A percentile compares a stretch with the other conserved stretches of the same genome.
Evolutionary conservation across 2,888 invertebrate species (phyloP).

Genomic region (Brenthis ino): DNA sequence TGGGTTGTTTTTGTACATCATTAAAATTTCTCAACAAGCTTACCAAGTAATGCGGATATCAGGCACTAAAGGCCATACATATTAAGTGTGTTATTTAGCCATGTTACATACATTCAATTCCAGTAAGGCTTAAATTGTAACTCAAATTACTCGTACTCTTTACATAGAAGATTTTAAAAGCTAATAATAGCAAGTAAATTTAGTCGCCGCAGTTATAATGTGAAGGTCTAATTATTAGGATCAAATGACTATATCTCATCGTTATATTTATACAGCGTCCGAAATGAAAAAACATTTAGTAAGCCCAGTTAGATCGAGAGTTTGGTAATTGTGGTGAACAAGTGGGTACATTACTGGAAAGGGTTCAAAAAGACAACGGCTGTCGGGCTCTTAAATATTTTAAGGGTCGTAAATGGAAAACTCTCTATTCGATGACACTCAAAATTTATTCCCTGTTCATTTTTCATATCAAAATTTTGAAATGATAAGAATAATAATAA

Average conservation of each 20-base stretch:
- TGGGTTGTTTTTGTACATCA: too few species aligned
- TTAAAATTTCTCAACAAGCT: too few species aligned
- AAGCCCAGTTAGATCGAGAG: neutral
- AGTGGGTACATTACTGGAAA: conserved; percentile 8
- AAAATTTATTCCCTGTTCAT: neutral
- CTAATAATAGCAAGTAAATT: neutral
- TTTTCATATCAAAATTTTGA: neutral
- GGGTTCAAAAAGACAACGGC: conserved; percentile 13
- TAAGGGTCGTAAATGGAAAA: neutral
- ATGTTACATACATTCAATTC: too few species aligned
- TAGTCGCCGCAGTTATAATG: neutral
- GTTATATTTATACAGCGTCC: conserved; percentile 6
- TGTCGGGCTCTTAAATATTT: conserved; percentile 10
- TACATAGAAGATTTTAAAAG: neutral
- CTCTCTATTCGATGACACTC: conserved; percentile 1
- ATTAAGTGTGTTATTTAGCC: too few species aligned
- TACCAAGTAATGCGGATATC: too few species aligned
- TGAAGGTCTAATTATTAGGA: conserved; percentile 1
- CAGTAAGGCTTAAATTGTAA: too few species aligned
- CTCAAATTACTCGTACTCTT: too few species aligned
- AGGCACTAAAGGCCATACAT: too few species aligned
- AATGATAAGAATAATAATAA: neutral
- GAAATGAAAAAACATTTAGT: neutral
- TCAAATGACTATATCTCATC: conserved; percentile 8
- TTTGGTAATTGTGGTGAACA: neutral